Evolutionary conservation across 1,140 invertebrate genomes (phyloP), one percentile per base, ranked within the genome.

Genomic region (Cydia strobilella): DNA sequence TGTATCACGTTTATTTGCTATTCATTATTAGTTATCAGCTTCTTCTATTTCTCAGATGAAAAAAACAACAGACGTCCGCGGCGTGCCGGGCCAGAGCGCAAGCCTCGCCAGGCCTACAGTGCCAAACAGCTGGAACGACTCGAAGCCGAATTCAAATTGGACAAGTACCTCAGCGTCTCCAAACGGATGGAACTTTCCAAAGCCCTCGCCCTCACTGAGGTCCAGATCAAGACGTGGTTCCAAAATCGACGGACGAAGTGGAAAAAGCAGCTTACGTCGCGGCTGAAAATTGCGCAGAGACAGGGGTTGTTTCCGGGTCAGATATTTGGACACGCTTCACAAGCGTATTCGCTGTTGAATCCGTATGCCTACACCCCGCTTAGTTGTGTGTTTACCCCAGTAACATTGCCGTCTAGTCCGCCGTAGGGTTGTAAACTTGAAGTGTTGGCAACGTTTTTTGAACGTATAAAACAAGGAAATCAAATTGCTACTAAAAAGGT

Each of bases 221-320:
- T 98, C 2, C 98, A 99, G 94, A 98, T 99, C 74, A 99, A 99
- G 89, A 99, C 98, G 0, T 99, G 98, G 98, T 99, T 98, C 86
- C 98, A 99, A 93, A 99, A 99, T 90, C 94, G 98, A 71, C 94
- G 98, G 76, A 99, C 98, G 0, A 99, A 99, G 85, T 99, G 98
- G 98, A 99, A 99, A 90, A 99, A 99, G 84, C 98, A 99, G 82
- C 89, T 98, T 79, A 98, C 97, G 1, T 97, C 97, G 0, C 92
- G 97, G 2, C 90, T 98, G 69, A 98, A 98, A 90, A 96, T 97
- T 83, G 97, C 97, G 0, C 97, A 98, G 79, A 90, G 97, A n/a
- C 97, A 97, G 84, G 96, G 96, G 0, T 80, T 97, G 6, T 96
- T 97, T 81, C 94, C 96, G 39, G 94, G 95, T 0, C 94, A 96